Percentiles rank a stretch among this genome's conserved stretches.
phyloP scores from a whole-genome alignment of 2,888 invertebrate species.

The Drosophila robusta region DNA sequence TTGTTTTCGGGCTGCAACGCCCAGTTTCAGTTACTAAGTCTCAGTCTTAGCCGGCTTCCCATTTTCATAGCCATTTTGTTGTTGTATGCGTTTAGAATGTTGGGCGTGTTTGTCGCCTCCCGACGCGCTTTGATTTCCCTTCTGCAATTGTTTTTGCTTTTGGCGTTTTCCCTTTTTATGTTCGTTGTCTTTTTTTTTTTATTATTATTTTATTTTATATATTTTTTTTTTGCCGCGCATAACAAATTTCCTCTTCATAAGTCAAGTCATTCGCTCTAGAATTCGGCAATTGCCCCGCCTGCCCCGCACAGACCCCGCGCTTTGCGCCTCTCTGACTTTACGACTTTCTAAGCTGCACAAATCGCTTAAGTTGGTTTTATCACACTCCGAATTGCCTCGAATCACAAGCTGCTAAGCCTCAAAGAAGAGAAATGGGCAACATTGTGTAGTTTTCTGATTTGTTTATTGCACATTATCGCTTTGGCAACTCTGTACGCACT shows the following conservation, averaged over 20 bases:
- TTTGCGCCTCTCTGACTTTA: constrained; percentile 26
- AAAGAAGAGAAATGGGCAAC: constrained; percentile 10
- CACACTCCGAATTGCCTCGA: constrained; percentile 36
- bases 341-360: constrained; percentile 56
- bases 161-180: constrained; percentile 46
- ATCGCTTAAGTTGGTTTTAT: constrained; percentile 54
- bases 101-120: constrained; percentile 56
- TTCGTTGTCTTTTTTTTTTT: constrained; percentile 31
- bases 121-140: constrained; percentile 62
- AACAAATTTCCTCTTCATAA: constrained; percentile 71
- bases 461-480: constrained; percentile 22
- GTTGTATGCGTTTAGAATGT: constrained; percentile 23
- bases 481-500: neutral
- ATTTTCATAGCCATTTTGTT: constrained; percentile 8
- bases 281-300: constrained; percentile 38
- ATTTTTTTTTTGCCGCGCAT: constrained; percentile 28
- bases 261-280: constrained; percentile 45
- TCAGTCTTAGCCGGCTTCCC: constrained; percentile 18
- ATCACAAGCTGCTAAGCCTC: constrained; percentile 36
- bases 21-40: constrained; percentile 34
- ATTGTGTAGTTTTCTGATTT: constrained; percentile 27
- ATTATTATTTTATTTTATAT: constrained; percentile 33
- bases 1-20: constrained; percentile 43
- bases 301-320: constrained; percentile 5
- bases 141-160: constrained; percentile 37